Conservation (phyloP, 1,140 invertebrate species). For the Hycleus cichorii region DNA sequence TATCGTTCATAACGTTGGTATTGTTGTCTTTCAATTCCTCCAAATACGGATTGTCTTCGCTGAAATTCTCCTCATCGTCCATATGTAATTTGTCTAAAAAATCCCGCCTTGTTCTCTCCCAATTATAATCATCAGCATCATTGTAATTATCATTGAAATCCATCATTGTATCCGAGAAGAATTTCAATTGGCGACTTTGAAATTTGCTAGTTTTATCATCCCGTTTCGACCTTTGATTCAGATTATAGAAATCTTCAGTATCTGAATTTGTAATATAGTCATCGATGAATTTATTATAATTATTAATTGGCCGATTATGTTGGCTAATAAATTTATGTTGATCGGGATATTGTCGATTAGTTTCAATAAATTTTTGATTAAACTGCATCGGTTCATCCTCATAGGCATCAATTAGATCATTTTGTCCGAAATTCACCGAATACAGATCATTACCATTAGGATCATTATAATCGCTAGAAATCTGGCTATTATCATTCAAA, state of each 20-base stretch:
- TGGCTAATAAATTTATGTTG: no score
- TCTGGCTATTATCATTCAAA: no score
- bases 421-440: slow-evolving; percentile 1
- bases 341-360: no score
- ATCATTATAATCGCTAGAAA: not conserved
- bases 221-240: no score
- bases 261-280: no score
- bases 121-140: not conserved
- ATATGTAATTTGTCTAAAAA: slow-evolving; percentile 5
- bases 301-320: no score
- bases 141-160: slow-evolving; percentile 1
- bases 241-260: no score
- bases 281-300: no score
- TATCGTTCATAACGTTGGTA: slow-evolving; percentile 3
- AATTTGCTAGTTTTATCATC: not conserved
- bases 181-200: not conserved
- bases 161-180: not conserved
- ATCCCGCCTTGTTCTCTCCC: not conserved
- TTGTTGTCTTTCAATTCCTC: not conserved
- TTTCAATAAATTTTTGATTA: no score
- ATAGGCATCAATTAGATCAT: not conserved
- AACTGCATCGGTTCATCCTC: not conserved
- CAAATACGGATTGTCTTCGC: slow-evolving; percentile 2
- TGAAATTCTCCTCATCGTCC: slow-evolving; percentile 6
- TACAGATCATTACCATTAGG: slow-evolving; percentile 2